Percentiles rank a stretch among this genome's conserved stretches.
Conservation (phyloP, 2,113 vertebrate genomes). For the Holacanthus passer region DNA sequence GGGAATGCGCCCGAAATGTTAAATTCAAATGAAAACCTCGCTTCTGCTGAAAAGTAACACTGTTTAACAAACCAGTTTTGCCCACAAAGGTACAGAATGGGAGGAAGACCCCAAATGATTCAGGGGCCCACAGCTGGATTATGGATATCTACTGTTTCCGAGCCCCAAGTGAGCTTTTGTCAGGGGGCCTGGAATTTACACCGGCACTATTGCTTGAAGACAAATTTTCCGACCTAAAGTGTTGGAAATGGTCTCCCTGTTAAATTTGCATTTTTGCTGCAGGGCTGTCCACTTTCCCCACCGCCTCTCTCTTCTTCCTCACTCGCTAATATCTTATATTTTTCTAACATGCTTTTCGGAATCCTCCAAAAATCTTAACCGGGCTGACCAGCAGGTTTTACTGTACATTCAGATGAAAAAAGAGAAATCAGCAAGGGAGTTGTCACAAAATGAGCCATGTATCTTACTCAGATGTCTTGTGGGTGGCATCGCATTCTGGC, state of each 20-base stretch:
- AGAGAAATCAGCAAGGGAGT: slow-evolving; percentile 26
- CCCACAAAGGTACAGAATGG: not conserved
- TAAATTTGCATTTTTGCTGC: slow-evolving; percentile 33
- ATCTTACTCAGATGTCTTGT: slow-evolving; percentile 37
- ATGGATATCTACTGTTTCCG: slow-evolving; percentile 27
- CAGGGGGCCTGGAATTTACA: slow-evolving; percentile 18
- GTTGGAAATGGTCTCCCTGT: slow-evolving; percentile 13
- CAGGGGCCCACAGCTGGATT: slow-evolving; percentile 25
- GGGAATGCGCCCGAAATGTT: slow-evolving; percentile 13
- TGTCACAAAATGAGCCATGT: slow-evolving; percentile 31
- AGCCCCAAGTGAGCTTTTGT: slow-evolving; percentile 2
- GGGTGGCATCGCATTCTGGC: slow-evolving; percentile 10
- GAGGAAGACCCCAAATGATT: slow-evolving; percentile 17
- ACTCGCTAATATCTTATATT: slow-evolving; percentile 4
- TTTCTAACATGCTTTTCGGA: slow-evolving; percentile 11
- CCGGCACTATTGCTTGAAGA: slow-evolving; percentile 7
- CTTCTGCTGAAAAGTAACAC: not conserved
- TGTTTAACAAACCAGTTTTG: slow-evolving; percentile 1
- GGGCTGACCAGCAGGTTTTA: slow-evolving; percentile 5
- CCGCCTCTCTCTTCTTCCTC: not conserved
- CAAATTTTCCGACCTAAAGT: slow-evolving; percentile 16
- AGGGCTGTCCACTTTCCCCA: slow-evolving; percentile 8
- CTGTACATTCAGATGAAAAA: slow-evolving; percentile 18
- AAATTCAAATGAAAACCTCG: slow-evolving; percentile 2
- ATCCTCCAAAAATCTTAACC: not conserved